A percentile compares a stretch with the other conserved stretches of the same genome.
phyloP scores from a whole-genome alignment of 2,113 vertebrate species.

The Gasterosteus aculeatus region DNA sequence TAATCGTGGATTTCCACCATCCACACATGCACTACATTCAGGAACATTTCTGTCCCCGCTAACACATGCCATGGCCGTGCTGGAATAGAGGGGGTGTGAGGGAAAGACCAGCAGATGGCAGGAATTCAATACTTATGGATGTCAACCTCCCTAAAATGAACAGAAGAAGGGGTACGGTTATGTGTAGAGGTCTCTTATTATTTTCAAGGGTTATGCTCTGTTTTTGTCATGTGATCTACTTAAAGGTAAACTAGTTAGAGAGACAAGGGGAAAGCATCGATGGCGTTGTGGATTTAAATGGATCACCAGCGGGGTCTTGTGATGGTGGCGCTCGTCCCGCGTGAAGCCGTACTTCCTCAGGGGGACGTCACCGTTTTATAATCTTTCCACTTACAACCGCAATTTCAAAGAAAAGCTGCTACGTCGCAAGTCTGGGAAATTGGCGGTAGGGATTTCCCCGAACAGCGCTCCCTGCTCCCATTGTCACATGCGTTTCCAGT shows the following conservation, averaged over 20 bases:
- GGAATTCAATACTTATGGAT: background rate
- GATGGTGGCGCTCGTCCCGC: background rate
- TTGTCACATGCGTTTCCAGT: background rate
- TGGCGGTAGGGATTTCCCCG: background rate
- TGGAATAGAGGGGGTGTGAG: background rate
- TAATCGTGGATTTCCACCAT: background rate
- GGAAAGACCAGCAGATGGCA: background rate
- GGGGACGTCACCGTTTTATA: background rate
- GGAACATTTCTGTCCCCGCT: background rate
- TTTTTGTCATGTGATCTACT: background rate
- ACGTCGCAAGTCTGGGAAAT: background rate
- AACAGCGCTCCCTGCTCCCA: background rate
- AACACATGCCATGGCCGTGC: background rate
- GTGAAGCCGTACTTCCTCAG: background rate
- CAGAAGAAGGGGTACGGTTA: background rate
- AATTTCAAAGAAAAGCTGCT: background rate
- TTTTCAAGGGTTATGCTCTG: background rate
- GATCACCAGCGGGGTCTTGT: background rate
- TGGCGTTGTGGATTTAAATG: background rate
- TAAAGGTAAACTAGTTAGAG: background rate
- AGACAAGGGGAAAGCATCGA: background rate
- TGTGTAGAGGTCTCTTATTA: background rate
- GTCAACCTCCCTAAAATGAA: background rate
- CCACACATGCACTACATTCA: background rate
- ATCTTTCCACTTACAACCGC: background rate